Evolutionary conservation across 1,140 invertebrate genomes (phyloP), one percentile per base, ranked within the genome.

Genomic region (Drosophila pandora): DNA sequence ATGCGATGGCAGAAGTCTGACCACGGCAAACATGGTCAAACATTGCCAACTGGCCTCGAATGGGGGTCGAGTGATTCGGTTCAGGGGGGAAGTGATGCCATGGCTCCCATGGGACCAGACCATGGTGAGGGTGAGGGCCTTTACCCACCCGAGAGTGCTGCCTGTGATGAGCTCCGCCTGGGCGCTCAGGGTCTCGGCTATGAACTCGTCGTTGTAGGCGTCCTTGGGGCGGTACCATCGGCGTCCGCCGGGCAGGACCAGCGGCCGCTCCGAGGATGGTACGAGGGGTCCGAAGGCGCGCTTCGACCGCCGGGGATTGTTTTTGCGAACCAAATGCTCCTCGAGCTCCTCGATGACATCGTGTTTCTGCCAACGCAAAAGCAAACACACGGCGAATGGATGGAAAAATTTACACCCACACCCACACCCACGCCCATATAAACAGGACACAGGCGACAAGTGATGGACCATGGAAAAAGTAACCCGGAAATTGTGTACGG

Each of bases 81-180:
- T 50, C 34, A 10, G 48, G 43, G 5, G 55, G 8, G 3, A 23
- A 41, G 21, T 25, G 8, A 7, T 39, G 25, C 4, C 13, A 3
- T 12, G 41, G 10, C 21, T 22, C 3, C 7, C 8, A 17, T 8
- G 17, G 8, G 25, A 28, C 25, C 25, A 6, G 25, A 28, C 25
- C 25, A 6, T 28, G 25, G 25, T 6, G 25, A 28, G 22, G 9
- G 22, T 0, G 17, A 3, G 8, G 2, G 37, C 22, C 28, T 43
- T 30, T 85, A 87, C 83, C 91, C 93, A 96, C 96, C 96, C 96
- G 84, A 96, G 92, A 53, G 94, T 94, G 85, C 94, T 95, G 68
- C 96, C 96, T 47, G 94, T 93, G 54, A 97, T 95, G 12, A 96
- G 93, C 92, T 96, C 95, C 6, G 95, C 94, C 83, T 96, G 95